A percentile compares a stretch with the other conserved stretches of the same genome.
Conservation (phyloP, 2,888 invertebrate genomes). For the Dynastes hyllus region DNA sequence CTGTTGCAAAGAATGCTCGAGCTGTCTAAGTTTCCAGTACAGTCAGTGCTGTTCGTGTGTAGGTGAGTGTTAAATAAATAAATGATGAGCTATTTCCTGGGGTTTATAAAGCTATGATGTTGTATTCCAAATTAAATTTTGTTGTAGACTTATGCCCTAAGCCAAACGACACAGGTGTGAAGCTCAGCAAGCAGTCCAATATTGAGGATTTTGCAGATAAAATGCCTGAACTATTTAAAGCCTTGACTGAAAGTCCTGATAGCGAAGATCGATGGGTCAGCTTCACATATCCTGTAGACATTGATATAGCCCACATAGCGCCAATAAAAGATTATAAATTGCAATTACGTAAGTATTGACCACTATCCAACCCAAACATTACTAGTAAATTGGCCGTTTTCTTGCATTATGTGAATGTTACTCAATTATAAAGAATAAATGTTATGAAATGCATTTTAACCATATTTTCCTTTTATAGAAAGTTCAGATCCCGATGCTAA, state of each 20-base stretch:
- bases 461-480: constrained; percentile 70
- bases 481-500: constrained; percentile 75
- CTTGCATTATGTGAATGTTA: neutral
- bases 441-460: constrained; percentile 48
- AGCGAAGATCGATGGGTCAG: constrained; percentile 87
- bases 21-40: constrained; percentile 91
- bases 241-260: constrained; percentile 87
- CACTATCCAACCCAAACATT: constrained; percentile 57
- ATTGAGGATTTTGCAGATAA: constrained; percentile 90
- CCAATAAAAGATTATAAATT: constrained; percentile 79
- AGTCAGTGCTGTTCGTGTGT: constrained; percentile 98
- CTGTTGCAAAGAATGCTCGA: constrained; percentile 96
- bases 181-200: constrained; percentile 85
- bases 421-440: neutral
- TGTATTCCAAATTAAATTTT: neutral
- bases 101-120: constrained; percentile 37
- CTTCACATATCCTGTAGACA: constrained; percentile 85
- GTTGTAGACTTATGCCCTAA: constrained; percentile 90
- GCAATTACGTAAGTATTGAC: constrained; percentile 77
- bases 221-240: constrained; percentile 87
- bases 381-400: no score
- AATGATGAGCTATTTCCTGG: constrained; percentile 51
- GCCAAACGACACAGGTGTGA: constrained; percentile 82
- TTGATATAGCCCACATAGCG: constrained; percentile 79
- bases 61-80: constrained; percentile 78